phyloP scores from a whole-genome alignment of 2,888 invertebrate genomes.

The Netelia melanura region DNA sequence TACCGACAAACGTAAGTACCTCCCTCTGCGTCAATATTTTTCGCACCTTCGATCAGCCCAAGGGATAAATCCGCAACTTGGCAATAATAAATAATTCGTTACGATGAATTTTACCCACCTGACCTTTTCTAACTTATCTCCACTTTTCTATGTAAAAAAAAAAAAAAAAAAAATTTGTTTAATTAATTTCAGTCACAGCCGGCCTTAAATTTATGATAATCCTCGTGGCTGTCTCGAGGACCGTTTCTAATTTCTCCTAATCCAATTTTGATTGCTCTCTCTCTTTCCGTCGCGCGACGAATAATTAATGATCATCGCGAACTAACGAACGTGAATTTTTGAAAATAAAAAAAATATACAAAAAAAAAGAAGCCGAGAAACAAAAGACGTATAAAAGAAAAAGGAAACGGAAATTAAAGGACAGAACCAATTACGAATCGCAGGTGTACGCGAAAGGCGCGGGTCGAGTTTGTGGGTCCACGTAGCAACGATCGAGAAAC shows the following conservation, averaged over 20 bases:
- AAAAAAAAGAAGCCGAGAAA: not conserved
- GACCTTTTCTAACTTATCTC: not conserved
- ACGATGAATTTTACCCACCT: not conserved
- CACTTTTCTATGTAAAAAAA: not conserved
- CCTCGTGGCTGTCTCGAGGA: conserved; percentile 10
- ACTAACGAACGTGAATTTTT: conserved; percentile 19
- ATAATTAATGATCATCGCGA: conserved; percentile 44
- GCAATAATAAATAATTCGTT: conserved; percentile 3
- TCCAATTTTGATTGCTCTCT: conserved; percentile 41
- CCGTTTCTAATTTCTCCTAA: conserved; percentile 46
- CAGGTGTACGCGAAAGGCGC: conserved; percentile 41
- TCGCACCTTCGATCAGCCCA: conserved; percentile 27
- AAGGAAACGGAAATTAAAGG: not conserved
- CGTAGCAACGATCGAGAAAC: conserved; percentile 47
- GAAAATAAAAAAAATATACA: not conserved
- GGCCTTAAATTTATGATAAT: conserved; percentile 6
- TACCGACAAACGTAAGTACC: conserved; percentile 20
- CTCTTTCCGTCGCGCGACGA: not conserved
- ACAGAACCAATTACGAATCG: conserved; percentile 4
- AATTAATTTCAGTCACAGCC: not conserved
- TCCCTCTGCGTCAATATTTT: not conserved
- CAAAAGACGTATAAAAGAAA: conserved; percentile 18
- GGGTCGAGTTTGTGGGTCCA: conserved; percentile 8
- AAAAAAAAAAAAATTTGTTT: not conserved
- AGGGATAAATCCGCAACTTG: not conserved